Evolutionary conservation across 2,888 invertebrate species (phyloP).

Genomic region (Cryptosula pallasiana): DNA sequence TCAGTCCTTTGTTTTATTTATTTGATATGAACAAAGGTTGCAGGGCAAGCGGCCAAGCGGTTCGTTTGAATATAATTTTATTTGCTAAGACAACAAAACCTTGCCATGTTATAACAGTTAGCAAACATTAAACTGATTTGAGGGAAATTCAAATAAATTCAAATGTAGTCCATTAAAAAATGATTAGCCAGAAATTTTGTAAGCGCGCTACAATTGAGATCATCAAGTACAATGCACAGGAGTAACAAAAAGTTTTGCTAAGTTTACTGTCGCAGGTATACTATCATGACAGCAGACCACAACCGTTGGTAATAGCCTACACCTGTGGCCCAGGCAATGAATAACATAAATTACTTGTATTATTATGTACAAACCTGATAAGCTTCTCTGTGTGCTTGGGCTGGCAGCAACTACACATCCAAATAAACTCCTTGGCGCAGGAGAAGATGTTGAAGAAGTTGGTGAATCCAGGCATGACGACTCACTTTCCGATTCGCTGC

Average conservation of each 20-base stretch:
- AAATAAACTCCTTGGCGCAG: not conserved
- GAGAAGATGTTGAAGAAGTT: not conserved
- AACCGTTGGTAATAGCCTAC: too few relatives aligned
- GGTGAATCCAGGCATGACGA: not conserved
- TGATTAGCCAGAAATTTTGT: not conserved
- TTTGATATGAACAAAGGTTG: too few relatives aligned
- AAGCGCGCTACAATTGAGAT: not conserved
- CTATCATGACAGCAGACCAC: too few relatives aligned
- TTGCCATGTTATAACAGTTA: conserved; percentile 11
- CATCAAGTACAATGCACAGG: too few relatives aligned
- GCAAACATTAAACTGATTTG: conserved; percentile 13
- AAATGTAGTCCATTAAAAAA: not conserved
- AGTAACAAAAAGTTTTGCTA: too few relatives aligned
- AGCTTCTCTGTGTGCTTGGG: conserved; percentile 10
- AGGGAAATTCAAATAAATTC: conserved; percentile 18
- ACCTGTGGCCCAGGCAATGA: too few relatives aligned
- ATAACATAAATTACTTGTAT: too few relatives aligned
- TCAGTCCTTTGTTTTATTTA: too few relatives aligned
- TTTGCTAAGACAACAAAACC: conserved; percentile 6
- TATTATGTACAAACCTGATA: not conserved
- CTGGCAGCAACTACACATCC: not conserved
- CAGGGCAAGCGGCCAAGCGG: not conserved
- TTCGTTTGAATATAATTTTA: not conserved
- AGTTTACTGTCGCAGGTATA: too few relatives aligned
- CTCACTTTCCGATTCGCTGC: not conserved